Evolutionary conservation across 1,140 invertebrate genomes (phyloP).

Genomic region (Solen grandis): DNA sequence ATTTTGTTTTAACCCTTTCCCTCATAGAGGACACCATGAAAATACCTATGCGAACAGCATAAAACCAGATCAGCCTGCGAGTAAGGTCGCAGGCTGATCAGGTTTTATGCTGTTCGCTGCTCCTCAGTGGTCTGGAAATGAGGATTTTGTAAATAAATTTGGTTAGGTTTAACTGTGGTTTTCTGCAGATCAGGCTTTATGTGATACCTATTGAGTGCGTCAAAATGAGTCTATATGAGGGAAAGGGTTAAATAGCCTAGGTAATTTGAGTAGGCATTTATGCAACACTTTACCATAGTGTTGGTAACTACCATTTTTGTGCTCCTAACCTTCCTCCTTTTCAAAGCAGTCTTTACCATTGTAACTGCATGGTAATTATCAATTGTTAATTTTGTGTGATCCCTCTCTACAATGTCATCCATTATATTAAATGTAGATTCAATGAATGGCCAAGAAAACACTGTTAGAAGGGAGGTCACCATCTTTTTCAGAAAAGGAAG

Average conservation of each 20-base stretch:
- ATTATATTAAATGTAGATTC: slow-evolving; percentile 52
- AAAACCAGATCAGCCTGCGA: no score
- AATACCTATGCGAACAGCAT: no score
- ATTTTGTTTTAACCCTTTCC: background rate
- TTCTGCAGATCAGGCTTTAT: no score
- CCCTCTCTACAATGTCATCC: slow-evolving; percentile 39
- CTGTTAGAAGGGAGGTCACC: slow-evolving; percentile 8
- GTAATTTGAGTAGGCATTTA: background rate
- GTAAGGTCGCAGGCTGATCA: no score
- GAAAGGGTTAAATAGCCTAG: background rate
- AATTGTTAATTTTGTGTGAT: slow-evolving; percentile 29
- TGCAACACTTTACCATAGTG: background rate
- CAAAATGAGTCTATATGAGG: no score
- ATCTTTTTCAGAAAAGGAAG: slow-evolving; percentile 21
- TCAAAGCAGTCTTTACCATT: background rate
- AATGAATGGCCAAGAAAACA: slow-evolving; percentile 24
- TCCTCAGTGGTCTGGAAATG: no score
- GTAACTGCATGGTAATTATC: slow-evolving; percentile 23
- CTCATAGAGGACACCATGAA: no score
- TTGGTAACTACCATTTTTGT: background rate
- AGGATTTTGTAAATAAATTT: no score
- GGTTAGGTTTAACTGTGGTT: no score
- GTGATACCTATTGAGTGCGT: no score
- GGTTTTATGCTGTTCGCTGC: no score
- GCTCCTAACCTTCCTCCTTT: background rate